Evolutionary conservation across 2,797 vertebrate genomes (phyloP), one percentile per base, ranked within the genome.

Genomic region (Knipowitschia caucasica): DNA sequence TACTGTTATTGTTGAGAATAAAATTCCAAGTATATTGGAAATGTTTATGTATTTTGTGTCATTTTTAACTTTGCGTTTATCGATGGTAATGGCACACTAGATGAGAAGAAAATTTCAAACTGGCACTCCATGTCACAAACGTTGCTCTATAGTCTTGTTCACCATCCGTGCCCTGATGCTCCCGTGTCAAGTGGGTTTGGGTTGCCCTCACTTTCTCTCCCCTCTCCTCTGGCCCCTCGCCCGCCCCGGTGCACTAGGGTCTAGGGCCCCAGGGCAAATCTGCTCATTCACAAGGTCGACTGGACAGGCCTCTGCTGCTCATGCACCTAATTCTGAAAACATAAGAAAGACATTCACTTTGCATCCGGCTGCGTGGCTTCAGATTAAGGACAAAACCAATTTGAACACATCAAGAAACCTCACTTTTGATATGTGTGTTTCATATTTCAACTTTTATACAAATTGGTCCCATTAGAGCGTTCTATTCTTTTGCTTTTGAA

Each of bases 131-230:
- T n/a, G n/a, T n/a, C n/a, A n/a, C n/a, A n/a, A n/a, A n/a, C 35
- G 10, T 38, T 38, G 35, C n/a, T 49, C 50, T 11, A n/a, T 26
- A 29, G 18, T 6, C 2, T 2, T 10, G 50, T 35, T 11, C 21
- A 33, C 40, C 23, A 51, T 44, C 35, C 50, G 64, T 56, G 31
- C 59, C 67, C 42, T 60, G 66, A 53, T 63, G 50, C 55, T 71
- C 65, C 72, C 23, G 63, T 75, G 79, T 87, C 84, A 88, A 88
- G 71, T 86, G 79, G 73, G 44, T 70, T 59, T 57, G 65, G 63
- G 65, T 67, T 38, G 63, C 24, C 42, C 26, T 69, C 57, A 64
- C 68, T 78, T 53, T 86, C 77, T 84, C 79, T 75, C 77, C 69
- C 7, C 24, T n/a, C 24, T 21, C 12, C 3, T 27, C 9, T 14